phyloP scores from a whole-genome alignment of 2,113 vertebrate species.

The Puffinus mauretanicus region DNA sequence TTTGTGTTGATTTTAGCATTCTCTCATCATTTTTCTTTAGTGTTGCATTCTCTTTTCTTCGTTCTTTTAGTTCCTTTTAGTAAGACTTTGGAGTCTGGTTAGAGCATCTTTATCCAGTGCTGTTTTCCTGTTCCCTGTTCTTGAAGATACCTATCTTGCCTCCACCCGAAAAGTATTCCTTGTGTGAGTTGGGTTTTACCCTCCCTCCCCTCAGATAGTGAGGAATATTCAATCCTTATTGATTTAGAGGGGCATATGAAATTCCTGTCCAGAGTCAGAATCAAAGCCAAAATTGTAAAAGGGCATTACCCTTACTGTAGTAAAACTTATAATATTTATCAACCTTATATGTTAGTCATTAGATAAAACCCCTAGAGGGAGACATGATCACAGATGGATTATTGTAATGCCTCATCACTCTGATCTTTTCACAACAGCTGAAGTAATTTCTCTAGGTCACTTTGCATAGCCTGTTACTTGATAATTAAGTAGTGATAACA shows the following conservation, averaged over 20 bases:
- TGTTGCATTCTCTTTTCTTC: not conserved
- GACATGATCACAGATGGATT: slow-evolving; percentile 48
- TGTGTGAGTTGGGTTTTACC: not conserved
- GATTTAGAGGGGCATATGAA: not conserved
- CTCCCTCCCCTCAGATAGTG: not conserved
- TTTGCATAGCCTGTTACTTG: slow-evolving; percentile 40
- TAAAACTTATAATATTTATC: slow-evolving; percentile 18
- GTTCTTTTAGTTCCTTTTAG: not conserved
- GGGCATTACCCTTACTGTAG: not conserved
- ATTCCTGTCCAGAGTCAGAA: not conserved
- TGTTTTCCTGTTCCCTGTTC: not conserved
- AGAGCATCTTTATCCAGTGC: not conserved
- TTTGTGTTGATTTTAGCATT: not conserved
- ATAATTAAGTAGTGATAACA: slow-evolving; percentile 14
- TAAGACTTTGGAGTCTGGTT: not conserved
- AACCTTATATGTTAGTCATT: slow-evolving; percentile 16
- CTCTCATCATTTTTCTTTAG: not conserved
- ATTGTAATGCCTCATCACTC: slow-evolving; percentile 8
- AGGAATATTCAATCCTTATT: not conserved
- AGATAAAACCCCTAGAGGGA: slow-evolving; percentile 63
- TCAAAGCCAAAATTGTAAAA: not conserved
- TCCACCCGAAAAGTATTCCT: not conserved
- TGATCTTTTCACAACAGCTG: not conserved
- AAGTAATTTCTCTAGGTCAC: slow-evolving; percentile 34
- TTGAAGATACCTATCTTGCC: not conserved